phyloP scores from a whole-genome alignment of 2,888 invertebrate genomes.

The Seira ritae region DNA sequence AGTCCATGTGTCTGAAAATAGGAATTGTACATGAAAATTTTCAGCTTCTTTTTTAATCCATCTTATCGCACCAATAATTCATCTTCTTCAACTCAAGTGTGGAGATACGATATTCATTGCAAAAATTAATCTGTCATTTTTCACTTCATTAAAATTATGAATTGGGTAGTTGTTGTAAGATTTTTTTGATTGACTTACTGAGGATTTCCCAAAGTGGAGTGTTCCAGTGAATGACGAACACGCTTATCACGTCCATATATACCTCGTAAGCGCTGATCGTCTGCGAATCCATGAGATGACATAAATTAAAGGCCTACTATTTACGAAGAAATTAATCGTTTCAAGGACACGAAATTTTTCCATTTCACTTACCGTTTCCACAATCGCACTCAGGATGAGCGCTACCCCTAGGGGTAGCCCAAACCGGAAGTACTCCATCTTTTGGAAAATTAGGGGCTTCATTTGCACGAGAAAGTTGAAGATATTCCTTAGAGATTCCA shows the following conservation, averaged over 20 bases:
- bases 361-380: constrained; percentile 63
- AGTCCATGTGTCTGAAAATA: constrained; percentile 61
- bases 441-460: constrained; percentile 58
- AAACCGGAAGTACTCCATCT: constrained; percentile 60
- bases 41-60: background rate
- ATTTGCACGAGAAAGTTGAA: constrained; percentile 18
- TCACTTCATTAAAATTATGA: constrained; percentile 16
- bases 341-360: background rate
- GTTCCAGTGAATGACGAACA: constrained; percentile 67
- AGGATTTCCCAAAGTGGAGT: constrained; percentile 49
- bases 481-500: background rate
- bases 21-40: background rate
- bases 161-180: background rate
- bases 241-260: constrained; percentile 67
- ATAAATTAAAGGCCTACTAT: too few relatives aligned
- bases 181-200: constrained; percentile 21
- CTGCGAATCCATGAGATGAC: constrained; percentile 25
- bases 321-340: background rate
- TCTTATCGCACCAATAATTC: background rate
- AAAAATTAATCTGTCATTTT: background rate
- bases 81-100: background rate
- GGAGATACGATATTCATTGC: background rate
- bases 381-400: constrained; percentile 63
- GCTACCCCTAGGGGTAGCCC: constrained; percentile 65
- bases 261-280: constrained; percentile 67